Base-by-base conservation (phyloP, 2,113 vertebrate species). In the Lycaon pictus region DNA sequence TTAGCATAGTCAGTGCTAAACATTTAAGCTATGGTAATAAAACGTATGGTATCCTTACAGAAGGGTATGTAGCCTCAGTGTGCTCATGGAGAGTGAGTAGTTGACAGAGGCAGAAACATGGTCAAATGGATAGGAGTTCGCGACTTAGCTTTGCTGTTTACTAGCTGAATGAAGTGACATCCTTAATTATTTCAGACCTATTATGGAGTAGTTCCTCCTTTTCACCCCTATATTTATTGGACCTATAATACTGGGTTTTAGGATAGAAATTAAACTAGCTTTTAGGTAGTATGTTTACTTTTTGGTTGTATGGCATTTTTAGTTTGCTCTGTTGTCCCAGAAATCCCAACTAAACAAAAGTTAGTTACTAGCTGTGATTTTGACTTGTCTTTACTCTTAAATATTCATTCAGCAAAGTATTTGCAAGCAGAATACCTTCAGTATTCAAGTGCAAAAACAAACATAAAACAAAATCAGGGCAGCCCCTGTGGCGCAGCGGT, bases 231-330 rank as follows among this genome's bases (percentile, higher is more conserved):
- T 2, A 10, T 88, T 90, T 51, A 72, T 55, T 88, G 60, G 25
- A 56, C 51, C 15, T 84, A 0, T 29, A 16, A 89, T 76, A 48
- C 32, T 88, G 43, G 13, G 20, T 29, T 91, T 76, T 55, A 81
- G 86, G 56, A 67, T 72, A 53, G 32, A 62, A 65, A 58, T 37
- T 93, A 51, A 82, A 25, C 15, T 11, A 29, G 65, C 32, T 25
- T 76, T 71, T 37, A 95, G 23, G 27, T 69, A 80, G 15, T n/a
- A 25, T 63, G n/a, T 85, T 96, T 74, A 67, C 67, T 86, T 93
- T 97, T 88, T 53, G 32, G 29, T 92, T 90, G 56, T 27, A 25
- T 80, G 5, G 63, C 65, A 32, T 48, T 85, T 93, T 88, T 88
- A 53, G 17, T 77, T 93, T 84, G 55, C 51, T 90, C 10, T 92